Base-by-base conservation (phyloP, 2,888 invertebrate genomes). In the Muschampia plurimacula region DNA sequence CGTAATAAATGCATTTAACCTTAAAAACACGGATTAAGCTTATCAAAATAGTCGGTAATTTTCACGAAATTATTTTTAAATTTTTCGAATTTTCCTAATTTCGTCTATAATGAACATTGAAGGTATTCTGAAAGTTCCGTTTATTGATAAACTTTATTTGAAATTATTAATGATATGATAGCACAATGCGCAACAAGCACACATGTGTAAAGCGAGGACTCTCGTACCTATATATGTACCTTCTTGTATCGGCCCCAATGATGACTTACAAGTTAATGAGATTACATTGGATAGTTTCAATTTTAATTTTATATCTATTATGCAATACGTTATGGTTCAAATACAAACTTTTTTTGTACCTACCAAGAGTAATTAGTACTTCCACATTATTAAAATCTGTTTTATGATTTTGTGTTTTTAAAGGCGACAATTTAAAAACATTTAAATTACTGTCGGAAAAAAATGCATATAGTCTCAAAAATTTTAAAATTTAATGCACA, bases 251-350 rank as follows among this genome's bases (percentile, higher is more conserved):
- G 72, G 55, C 72, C 67, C 41, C 68, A 68, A 75, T 74, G 89
- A 88, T 84, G 83, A 84, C 89, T 77, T 89, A 89, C 84, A 88
- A 89, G 81, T 87, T 86, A 79, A 90, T 89, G 85, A 86, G 89
- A 89, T 90, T 89, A 74, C 67, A 73, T 71, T 72, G 69, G 69
- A 67, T 64, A 66, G 71, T 67, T 66, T 49, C 39, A 69, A 69
- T 73, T 69, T 73, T 36, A 52, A 69, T 75, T 75, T 73, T 73
- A 72, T 60, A 32, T 57, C 57, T 65, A 46, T 65, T 66, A 55
- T 41, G 57, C 57, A 70, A 70, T 70, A 64, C 22, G 52, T 22
- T 55, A 55, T 9, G 2, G 52, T n/a, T 22, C 9, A 9, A 22
- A 8, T 22, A 55, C 9, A 55, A 22, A 55, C 22, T 55, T 46